These are phyloP conservation scores for Ochropleura leucogaster DNA, from an alignment of 2,888 invertebrate species.

Conservation along the genomic window DNA sequence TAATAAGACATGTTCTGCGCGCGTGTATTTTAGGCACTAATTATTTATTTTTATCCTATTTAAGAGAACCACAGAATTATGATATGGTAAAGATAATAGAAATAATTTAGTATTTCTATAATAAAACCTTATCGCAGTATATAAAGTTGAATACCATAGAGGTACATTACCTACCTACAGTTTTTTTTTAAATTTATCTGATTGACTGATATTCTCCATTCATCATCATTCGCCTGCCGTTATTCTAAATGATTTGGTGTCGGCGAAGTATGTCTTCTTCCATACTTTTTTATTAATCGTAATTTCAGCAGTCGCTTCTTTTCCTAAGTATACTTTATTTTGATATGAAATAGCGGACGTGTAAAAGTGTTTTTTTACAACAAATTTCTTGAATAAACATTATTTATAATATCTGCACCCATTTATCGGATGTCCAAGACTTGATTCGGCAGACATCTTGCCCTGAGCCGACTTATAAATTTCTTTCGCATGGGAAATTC, in stretches of 20 bases:
- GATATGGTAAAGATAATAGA: background rate
- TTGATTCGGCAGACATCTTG: background rate
- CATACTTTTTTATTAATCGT: no score
- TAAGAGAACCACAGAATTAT: slow-evolving; percentile 9
- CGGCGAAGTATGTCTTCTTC: no score
- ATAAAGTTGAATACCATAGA: background rate
- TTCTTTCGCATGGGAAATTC: no score
- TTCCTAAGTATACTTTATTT: background rate
- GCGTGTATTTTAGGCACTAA: slow-evolving; percentile 51
- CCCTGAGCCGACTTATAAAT: background rate
- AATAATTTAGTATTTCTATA: background rate
- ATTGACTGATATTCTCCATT: no score
- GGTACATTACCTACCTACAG: no score
- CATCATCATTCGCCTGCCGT: no score
- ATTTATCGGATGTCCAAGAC: background rate
- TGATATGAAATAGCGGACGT: background rate
- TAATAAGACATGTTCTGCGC: slow-evolving; percentile 25
- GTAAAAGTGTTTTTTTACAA: background rate
- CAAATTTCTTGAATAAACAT: background rate
- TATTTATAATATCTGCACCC: background rate
- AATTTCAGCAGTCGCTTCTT: no score
- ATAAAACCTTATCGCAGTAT: background rate
- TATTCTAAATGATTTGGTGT: no score
- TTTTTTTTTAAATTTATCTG: no score
- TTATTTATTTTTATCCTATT: slow-evolving; percentile 25